These are phyloP conservation scores for Eupeodes luniger DNA, from an alignment of 2,888 invertebrate species.

Conservation along the genomic window DNA sequence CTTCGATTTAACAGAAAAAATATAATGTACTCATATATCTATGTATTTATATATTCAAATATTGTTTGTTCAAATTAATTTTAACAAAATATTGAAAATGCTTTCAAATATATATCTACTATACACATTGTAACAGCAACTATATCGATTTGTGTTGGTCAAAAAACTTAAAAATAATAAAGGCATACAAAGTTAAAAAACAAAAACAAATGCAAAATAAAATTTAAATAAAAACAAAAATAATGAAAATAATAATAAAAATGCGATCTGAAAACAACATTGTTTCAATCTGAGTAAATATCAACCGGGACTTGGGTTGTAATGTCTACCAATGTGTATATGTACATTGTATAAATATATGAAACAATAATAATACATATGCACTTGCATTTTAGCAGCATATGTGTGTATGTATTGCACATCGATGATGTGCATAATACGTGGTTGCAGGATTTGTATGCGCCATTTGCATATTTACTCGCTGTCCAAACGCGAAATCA, in stretches of 20 bases:
- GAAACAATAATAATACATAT: background rate
- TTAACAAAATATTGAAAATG: slow-evolving; percentile 64
- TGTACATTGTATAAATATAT: too few relatives aligned
- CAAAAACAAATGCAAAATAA: background rate
- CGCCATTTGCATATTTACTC: slow-evolving; percentile 75
- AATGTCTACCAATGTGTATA: slow-evolving; percentile 36
- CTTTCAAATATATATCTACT: slow-evolving; percentile 39
- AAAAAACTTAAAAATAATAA: slow-evolving; percentile 2
- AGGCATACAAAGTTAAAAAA: background rate
- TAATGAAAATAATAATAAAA: slow-evolving; percentile 35
- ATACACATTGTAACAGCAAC: slow-evolving; percentile 4
- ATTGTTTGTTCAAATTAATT: slow-evolving; percentile 69
- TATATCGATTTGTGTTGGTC: slow-evolving; percentile 23
- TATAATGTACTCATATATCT: too few relatives aligned
- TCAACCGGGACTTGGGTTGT: background rate
- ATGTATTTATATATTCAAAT: background rate
- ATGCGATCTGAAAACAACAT: slow-evolving; percentile 67
- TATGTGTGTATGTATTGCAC: too few relatives aligned
- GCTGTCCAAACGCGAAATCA: slow-evolving; percentile 74
- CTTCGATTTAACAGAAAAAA: slow-evolving; percentile 14
- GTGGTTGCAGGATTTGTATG: slow-evolving; percentile 71
- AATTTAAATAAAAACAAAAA: background rate
- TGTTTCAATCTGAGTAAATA: slow-evolving; percentile 74
- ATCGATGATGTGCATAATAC: background rate
- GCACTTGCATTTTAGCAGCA: too few relatives aligned